Evolutionary conservation across 2,113 vertebrate genomes (phyloP), one percentile per base, ranked within the genome.

Genomic region (Oceanites oceanicus): DNA sequence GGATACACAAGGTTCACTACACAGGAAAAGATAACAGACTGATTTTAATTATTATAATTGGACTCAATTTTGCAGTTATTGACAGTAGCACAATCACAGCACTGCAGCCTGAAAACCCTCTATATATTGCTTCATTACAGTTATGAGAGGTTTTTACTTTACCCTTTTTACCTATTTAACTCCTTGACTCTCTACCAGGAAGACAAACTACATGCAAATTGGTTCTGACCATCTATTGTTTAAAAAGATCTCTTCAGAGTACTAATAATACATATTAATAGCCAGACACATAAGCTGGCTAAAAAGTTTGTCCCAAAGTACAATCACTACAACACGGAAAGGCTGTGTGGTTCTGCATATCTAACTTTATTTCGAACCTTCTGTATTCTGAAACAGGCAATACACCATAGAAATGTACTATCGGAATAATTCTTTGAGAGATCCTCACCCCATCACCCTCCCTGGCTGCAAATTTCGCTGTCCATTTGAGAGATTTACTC

Each of bases 391-490:
- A 63, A 65, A 89, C 96, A 98, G 98, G 72, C 70, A 98, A 30
- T 98, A 98, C 94, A 98, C 98, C 10, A 55, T 99, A 93, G 98
- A 98, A 88, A 98, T 99, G 98, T 97, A 98, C 85, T 99, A 99
- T 84, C 96, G 97, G 89, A 99, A 99, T 55, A 98, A 98, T 40
- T 97, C 98, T 2, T 56, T 52, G 55, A 97, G 44, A 4, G 98
- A 98, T 20, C 98, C 98, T 18, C 95, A 98, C 38, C 97, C 97
- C 7, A 98, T 99, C 81, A 97, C 94, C 0, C 96, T 99, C 70
- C 98, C 98, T 2, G 99, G 98, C 88, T 99, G 99, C 92, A 96
- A 97, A 62, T 97, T 96, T 76, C 98, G 96, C 49, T 99, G 99
- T 90, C 98, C 99, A 27, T 85, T 99, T 92, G 87, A 95, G 47